Evolutionary conservation across 2,113 vertebrate species (phyloP).

Genomic region (Clarias macrocephalus): DNA sequence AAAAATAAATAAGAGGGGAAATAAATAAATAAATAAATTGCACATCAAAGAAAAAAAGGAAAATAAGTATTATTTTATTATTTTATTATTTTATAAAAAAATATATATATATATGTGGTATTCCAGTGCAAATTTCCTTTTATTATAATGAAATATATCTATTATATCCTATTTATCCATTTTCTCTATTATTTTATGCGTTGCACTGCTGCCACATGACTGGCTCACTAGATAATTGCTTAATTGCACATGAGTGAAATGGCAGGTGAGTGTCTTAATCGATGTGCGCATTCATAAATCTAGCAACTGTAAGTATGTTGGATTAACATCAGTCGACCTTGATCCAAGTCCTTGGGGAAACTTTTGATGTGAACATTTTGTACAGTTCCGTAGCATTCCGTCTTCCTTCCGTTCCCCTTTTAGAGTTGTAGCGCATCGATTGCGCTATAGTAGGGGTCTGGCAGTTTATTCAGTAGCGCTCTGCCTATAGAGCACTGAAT

Average conservation of each 20-base stretch:
- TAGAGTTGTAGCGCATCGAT: conserved; percentile 26
- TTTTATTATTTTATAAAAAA: too few species aligned
- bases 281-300: neutral
- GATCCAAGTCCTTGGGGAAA: neutral
- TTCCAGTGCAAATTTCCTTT: too few species aligned
- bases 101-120: too few species aligned
- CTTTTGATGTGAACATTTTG: neutral
- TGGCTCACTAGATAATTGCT: neutral
- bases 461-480: conserved; percentile 6
- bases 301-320: neutral
- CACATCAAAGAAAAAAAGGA: too few species aligned
- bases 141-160: too few species aligned
- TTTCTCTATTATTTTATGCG: neutral
- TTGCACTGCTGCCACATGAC: neutral
- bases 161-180: too few species aligned
- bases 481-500: conserved; percentile 27
- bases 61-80: too few species aligned
- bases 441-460: conserved; percentile 15
- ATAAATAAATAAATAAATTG: too few species aligned
- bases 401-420: neutral
- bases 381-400: neutral
- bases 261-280: neutral
- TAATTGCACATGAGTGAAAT: neutral
- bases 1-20: too few species aligned
- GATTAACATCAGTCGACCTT: neutral